These are phyloP conservation scores for Prunella strophiata DNA, from an alignment of 2,797 vertebrate genomes.

Conservation along the genomic window DNA sequence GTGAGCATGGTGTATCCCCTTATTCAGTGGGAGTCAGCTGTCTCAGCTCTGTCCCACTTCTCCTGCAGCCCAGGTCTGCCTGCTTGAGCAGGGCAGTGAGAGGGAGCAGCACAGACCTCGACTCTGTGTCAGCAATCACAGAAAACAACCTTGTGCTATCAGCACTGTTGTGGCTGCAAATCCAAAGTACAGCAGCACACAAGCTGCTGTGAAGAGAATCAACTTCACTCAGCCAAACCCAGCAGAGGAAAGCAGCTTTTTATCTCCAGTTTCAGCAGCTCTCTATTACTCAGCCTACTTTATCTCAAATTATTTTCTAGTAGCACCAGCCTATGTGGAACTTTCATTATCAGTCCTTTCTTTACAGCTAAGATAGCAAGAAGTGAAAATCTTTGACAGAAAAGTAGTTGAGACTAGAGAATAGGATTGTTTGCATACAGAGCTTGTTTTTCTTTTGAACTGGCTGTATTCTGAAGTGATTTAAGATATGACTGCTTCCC, in stretches of 20 bases:
- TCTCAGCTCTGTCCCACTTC: neutral
- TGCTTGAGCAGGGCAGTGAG: fast-evolving
- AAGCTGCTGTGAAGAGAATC: neutral
- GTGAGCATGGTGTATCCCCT: neutral
- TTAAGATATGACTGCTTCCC: neutral
- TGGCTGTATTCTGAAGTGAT: neutral
- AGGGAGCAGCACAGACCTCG: neutral
- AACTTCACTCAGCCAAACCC: neutral
- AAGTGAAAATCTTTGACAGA: neutral
- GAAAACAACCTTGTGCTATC: neutral
- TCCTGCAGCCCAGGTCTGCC: neutral
- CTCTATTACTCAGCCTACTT: neutral
- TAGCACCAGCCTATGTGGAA: neutral
- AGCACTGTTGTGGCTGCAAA: neutral
- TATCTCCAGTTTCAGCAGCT: neutral
- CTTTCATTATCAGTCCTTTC: neutral
- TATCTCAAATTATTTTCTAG: neutral
- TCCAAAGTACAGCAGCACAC: neutral
- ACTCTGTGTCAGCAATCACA: neutral
- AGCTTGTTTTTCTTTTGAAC: neutral
- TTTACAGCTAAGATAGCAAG: neutral
- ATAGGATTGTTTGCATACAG: neutral
- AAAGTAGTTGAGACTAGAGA: neutral
- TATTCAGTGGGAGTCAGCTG: neutral
- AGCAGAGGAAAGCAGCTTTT: neutral